Conservation (phyloP, 2,888 invertebrate genomes). For the Steinernema scapterisci region DNA sequence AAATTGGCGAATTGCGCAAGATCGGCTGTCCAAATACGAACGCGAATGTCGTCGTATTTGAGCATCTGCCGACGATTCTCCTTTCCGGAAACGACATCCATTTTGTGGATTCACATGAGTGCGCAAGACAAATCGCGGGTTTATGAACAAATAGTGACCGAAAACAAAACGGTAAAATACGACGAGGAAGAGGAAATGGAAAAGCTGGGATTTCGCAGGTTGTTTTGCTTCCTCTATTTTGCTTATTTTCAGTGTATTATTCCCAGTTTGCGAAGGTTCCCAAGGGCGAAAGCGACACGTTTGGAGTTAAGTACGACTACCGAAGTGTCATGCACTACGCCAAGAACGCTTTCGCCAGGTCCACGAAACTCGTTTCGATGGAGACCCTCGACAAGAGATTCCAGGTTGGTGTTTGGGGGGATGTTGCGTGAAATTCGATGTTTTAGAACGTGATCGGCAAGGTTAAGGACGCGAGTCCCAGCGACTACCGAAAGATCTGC, state of each 20-base stretch:
- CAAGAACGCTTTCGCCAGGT: conserved; percentile 55
- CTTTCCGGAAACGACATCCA: neutral
- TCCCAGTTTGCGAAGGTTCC: conserved; percentile 55
- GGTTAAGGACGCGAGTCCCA: conserved; percentile 51
- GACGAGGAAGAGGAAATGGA: neutral
- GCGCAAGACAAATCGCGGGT: neutral
- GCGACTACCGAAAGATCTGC: conserved; percentile 61
- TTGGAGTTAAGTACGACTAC: conserved; percentile 58
- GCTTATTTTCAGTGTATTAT: conserved; percentile 38
- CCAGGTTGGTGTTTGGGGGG: conserved; percentile 42
- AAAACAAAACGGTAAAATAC: neutral
- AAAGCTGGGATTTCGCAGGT: too few species aligned
- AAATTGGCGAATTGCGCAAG: neutral
- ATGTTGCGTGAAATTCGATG: neutral
- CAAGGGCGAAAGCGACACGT: conserved; percentile 52
- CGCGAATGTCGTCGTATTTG: neutral
- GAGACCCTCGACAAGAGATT: conserved; percentile 49
- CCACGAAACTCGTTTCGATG: conserved; percentile 53
- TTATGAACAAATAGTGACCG: neutral
- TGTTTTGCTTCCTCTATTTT: too few species aligned
- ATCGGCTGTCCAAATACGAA: conserved; percentile 6
- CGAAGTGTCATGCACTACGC: conserved; percentile 50
- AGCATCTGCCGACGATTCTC: conserved; percentile 1
- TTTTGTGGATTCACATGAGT: neutral
- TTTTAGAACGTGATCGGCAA: conserved; percentile 59